Percentiles rank a stretch among this genome's conserved stretches.
phyloP scores from a whole-genome alignment of 2,888 invertebrate species.

The Microchrysa polita region DNA sequence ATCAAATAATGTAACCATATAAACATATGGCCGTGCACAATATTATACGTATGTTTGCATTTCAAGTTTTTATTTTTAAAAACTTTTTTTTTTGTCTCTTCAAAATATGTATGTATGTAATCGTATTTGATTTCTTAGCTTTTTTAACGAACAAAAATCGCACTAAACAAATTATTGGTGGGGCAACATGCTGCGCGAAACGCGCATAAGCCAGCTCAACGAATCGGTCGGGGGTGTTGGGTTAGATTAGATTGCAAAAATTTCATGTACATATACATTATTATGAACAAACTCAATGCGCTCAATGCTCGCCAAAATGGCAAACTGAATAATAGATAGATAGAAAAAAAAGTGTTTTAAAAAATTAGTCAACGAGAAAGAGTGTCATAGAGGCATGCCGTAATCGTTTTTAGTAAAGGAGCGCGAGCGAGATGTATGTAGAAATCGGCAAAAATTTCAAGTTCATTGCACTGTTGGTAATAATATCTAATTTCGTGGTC shows the following conservation, averaged over 20 bases:
- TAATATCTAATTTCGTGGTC: constrained; percentile 41
- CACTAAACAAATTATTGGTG: background rate
- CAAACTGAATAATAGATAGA: constrained; percentile 16
- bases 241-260: constrained; percentile 33
- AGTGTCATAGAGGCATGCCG: constrained; percentile 10
- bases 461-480: constrained; percentile 37
- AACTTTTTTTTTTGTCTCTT: constrained; percentile 10
- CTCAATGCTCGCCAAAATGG: background rate
- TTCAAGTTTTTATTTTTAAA: no score
- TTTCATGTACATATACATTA: background rate
- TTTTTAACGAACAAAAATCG: background rate
- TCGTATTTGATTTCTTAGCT: constrained; percentile 7
- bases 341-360: constrained; percentile 24
- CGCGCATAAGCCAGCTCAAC: background rate
- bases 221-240: constrained; percentile 18
- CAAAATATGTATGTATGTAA: background rate
- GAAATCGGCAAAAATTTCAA: constrained; percentile 19
- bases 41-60: constrained; percentile 26
- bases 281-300: constrained; percentile 11
- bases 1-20: constrained; percentile 4
- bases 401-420: constrained; percentile 9
- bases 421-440: constrained; percentile 6
- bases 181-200: background rate
- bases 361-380: constrained; percentile 25
- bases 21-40: background rate